Base-by-base conservation (phyloP, 1,140 invertebrate species). In the Plectrocnemia conspersa region DNA sequence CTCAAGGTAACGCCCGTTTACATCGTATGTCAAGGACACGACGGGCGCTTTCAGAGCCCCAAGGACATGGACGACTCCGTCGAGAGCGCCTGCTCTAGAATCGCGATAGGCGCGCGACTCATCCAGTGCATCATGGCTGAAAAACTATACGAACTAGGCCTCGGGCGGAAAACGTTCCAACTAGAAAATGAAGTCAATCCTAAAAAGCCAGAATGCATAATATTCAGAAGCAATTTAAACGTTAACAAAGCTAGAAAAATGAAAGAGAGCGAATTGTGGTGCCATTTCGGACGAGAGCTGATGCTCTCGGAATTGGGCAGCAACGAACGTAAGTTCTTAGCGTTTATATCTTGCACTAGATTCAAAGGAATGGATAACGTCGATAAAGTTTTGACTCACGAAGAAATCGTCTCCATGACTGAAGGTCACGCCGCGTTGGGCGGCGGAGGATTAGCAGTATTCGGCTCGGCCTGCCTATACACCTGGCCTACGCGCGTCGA, bases 391-490 rank as follows among this genome's bases (percentile, higher is more conserved):
- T 78, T 78, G 61, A 84, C 82, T 10, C 86, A 92, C 66, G 81
- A 84, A 45, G 84, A 89, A 63, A 82, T 88, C 23, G 68, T 91
- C 18, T 77, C 80, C 4, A 75, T 86, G 44, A 87, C 86, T 3
- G 83, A 89, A 71, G 91, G 83, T 1, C 86, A 96, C 71, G 88
- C 87, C 24, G 92, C 93, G 2, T 72, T 96, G 41, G 93, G 92
- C 42, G 87, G 88, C 42, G 93, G 92, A 11, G 92, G 91, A 3
- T 72, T 97, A 32, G 93, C 93, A 2, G 72, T 97, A 3, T 90
- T 96, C 67, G 91, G 93, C 2, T 89, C 88, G 1, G 91, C 86
- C 3, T 93, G 89, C 67, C 77, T 98, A 27, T 89, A 94, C 68
- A 88, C 91, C 1, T 97, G 93, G 93, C 89, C 93, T 1, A 78